Conservation (phyloP, 1,140 invertebrate genomes). For the Diploscapter pachys region DNA sequence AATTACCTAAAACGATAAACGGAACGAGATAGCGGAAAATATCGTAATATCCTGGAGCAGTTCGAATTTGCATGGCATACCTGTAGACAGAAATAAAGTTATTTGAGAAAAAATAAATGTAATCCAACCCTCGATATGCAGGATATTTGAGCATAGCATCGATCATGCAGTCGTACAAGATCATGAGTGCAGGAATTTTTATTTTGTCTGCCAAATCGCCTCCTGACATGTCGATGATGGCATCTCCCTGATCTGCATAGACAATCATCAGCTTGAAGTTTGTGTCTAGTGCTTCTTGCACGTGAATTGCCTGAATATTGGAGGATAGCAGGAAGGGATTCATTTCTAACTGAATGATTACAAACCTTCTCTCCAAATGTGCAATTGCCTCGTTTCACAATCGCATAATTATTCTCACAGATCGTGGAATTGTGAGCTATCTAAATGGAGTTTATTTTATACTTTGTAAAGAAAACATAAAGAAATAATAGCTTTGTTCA, state of each 20-base stretch:
- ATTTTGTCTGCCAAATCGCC: constrained; percentile 47
- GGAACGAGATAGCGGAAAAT: constrained; percentile 56
- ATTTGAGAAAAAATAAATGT: constrained; percentile 3
- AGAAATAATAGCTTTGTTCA: too few species aligned
- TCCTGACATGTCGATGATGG: constrained; percentile 53
- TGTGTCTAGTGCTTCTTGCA: constrained; percentile 38
- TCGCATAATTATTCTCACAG: constrained; percentile 47
- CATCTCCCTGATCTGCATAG: constrained; percentile 41
- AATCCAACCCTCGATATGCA: constrained; percentile 43
- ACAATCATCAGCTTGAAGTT: constrained; percentile 49
- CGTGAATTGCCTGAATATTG: constrained; percentile 45
- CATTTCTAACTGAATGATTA: too few species aligned
- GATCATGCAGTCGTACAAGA: constrained; percentile 50
- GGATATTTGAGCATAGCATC: constrained; percentile 44
- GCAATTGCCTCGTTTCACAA: constrained; percentile 54
- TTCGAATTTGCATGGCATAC: constrained; percentile 52
- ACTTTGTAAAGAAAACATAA: too few species aligned
- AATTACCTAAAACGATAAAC: constrained; percentile 43
- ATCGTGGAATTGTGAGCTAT: constrained; percentile 6
- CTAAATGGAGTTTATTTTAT: neutral
- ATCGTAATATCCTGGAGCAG: constrained; percentile 56
- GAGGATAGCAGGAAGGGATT: too few species aligned
- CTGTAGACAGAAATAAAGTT: constrained; percentile 16
- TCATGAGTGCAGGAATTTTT: constrained; percentile 55
- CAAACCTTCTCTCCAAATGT: constrained; percentile 50